Evolutionary conservation across 1,140 invertebrate species (phyloP).

Genomic region (Sogatella furcifera): DNA sequence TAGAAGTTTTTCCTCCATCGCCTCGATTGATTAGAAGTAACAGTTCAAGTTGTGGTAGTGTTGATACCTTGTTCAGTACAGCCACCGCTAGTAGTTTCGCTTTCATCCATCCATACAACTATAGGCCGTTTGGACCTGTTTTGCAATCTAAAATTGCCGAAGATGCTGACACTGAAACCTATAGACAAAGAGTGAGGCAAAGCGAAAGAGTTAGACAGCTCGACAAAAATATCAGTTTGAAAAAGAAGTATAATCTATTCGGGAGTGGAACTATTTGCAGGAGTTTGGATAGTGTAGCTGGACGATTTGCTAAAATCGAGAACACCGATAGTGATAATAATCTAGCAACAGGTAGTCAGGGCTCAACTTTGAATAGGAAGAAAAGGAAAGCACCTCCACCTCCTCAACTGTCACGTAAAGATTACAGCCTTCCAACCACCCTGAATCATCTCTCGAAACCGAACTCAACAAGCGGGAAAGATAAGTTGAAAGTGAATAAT

Average conservation of each 20-base stretch:
- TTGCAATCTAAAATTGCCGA: conserved; percentile 33
- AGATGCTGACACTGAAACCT: conserved; percentile 44
- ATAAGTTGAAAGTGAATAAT: background rate
- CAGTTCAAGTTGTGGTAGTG: conserved; percentile 40
- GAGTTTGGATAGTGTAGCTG: conserved; percentile 16
- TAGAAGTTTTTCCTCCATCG: conserved; percentile 6
- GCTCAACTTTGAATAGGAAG: conserved; percentile 24
- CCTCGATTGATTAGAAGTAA: conserved; percentile 16
- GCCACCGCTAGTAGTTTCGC: conserved; percentile 59
- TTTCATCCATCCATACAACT: conserved; percentile 43
- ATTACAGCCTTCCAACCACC: conserved; percentile 16
- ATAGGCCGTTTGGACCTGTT: conserved; percentile 33
- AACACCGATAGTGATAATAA: conserved; percentile 16
- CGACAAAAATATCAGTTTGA: conserved; percentile 45
- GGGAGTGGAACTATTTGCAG: conserved; percentile 32
- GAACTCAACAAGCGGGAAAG: background rate
- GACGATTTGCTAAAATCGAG: background rate
- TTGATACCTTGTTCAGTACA: conserved; percentile 49
- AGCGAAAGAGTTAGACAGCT: conserved; percentile 40
- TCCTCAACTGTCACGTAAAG: conserved; percentile 13
- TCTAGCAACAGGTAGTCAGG: conserved; percentile 13
- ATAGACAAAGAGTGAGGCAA: conserved; percentile 46
- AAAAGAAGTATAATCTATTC: conserved; percentile 49
- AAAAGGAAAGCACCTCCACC: conserved; percentile 30
- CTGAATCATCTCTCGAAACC: conserved; percentile 8